Conservation (phyloP, 2,113 vertebrate genomes). For the Zonotrichia leucophrys region DNA sequence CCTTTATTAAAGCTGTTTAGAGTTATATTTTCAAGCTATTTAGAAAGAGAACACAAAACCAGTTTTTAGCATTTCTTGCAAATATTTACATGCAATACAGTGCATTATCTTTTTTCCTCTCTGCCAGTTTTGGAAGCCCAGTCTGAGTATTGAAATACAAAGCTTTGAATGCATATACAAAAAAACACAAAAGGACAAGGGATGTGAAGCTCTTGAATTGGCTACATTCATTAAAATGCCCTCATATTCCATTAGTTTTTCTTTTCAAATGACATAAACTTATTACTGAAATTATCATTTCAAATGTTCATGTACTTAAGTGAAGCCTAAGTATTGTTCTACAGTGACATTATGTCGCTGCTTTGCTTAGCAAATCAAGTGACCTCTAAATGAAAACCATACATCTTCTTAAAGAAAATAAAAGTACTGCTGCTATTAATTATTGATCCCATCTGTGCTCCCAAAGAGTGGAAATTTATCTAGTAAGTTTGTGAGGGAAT, state of each 20-base stretch:
- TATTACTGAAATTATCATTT: not conserved
- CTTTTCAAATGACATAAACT: not conserved
- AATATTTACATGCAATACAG: not conserved
- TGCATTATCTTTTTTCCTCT: not conserved
- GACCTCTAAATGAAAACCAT: not conserved
- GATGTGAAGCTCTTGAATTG: not conserved
- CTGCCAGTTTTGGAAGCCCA: not conserved
- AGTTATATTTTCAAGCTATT: not conserved
- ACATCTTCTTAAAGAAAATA: not conserved
- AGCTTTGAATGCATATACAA: not conserved
- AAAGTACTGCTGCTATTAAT: not conserved
- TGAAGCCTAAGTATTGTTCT: not conserved
- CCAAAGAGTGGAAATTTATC: not conserved
- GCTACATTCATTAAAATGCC: not conserved
- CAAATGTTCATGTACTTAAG: not conserved
- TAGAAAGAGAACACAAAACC: not conserved
- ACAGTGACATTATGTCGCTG: too few species aligned
- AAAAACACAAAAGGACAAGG: not conserved
- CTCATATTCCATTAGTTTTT: not conserved
- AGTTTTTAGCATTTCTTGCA: not conserved
- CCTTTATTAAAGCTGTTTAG: not conserved
- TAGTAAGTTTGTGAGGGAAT: not conserved
- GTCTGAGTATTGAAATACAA: not conserved
- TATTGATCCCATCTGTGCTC: not conserved
- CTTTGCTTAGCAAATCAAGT: not conserved